Percentiles rank a stretch among this genome's conserved stretches.
Evolutionary conservation across 2,888 invertebrate genomes (phyloP).

Genomic region (Eurois occulta): DNA sequence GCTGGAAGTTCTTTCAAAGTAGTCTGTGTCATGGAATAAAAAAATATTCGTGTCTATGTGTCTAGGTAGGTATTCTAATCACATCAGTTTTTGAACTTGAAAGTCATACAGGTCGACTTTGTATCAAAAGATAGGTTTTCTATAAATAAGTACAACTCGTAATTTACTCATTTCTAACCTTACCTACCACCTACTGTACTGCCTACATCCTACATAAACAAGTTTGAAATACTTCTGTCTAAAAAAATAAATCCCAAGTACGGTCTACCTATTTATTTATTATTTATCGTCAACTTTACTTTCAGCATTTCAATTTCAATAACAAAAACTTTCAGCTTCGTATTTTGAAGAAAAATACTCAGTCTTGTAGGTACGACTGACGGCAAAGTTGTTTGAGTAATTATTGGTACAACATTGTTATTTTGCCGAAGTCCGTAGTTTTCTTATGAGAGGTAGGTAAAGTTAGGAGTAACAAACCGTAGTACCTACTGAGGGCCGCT

Average conservation of each 20-base stretch:
- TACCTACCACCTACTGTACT: neutral
- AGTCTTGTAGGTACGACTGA: constrained; percentile 8
- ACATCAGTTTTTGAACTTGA: constrained; percentile 1
- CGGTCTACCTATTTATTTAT: constrained; percentile 22
- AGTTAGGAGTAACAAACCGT: constrained; percentile 48
- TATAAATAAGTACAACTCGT: no score
- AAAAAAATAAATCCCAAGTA: constrained; percentile 3
- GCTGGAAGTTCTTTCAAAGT: neutral
- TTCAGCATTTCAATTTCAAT: constrained; percentile 29
- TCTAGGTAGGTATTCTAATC: neutral
- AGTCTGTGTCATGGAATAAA: neutral
- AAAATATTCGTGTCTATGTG: neutral
- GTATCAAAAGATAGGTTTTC: neutral
- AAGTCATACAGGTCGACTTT: neutral
- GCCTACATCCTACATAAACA: neutral
- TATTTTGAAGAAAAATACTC: constrained; percentile 60
- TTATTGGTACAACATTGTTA: constrained; percentile 63
- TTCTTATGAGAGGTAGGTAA: constrained; percentile 36
- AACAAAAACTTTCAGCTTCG: constrained; percentile 42
- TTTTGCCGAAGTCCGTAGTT: constrained; percentile 54
- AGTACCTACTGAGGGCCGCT: constrained; percentile 10
- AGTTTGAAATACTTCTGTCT: neutral
- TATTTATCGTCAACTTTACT: constrained; percentile 31
- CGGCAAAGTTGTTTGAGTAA: constrained; percentile 51
- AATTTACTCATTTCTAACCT: neutral